A percentile compares a stretch with the other conserved stretches of the same genome.
Conservation (phyloP, 2,888 invertebrate genomes). For the Nomada fucata region DNA sequence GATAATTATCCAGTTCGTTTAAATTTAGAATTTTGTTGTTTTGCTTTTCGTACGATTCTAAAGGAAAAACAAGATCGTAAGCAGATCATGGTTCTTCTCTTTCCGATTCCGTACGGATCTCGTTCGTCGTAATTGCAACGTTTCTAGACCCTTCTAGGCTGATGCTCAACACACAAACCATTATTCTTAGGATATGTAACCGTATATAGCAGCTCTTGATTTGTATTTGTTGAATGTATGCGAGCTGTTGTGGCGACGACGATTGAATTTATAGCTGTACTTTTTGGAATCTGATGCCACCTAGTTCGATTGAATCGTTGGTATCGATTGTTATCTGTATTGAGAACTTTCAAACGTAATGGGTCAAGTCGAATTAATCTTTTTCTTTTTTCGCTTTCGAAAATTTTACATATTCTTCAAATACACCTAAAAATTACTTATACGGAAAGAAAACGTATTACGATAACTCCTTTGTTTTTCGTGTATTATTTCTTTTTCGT, state of each 20-base stretch:
- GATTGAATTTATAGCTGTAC: slow-evolving; percentile 37
- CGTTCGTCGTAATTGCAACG: slow-evolving; percentile 76
- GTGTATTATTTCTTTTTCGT: background rate
- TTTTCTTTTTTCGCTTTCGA: background rate
- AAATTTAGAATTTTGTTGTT: slow-evolving; percentile 23
- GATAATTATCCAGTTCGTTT: slow-evolving; percentile 29
- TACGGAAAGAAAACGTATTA: background rate
- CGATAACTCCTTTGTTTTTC: background rate
- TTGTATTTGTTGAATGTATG: slow-evolving; percentile 34
- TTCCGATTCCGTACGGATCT: slow-evolving; percentile 65
- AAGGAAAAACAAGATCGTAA: slow-evolving; percentile 54
- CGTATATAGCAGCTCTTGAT: slow-evolving; percentile 60
- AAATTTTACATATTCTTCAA: background rate
- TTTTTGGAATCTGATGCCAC: slow-evolving; percentile 35
- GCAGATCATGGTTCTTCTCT: slow-evolving; percentile 50
- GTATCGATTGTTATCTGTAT: background rate
- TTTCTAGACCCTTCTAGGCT: slow-evolving; percentile 73
- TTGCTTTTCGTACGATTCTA: slow-evolving; percentile 41
- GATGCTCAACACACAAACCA: slow-evolving; percentile 77
- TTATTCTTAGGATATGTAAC: slow-evolving; percentile 69
- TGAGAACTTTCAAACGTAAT: background rate
- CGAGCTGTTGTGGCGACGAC: slow-evolving; percentile 18
- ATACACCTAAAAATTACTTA: background rate
- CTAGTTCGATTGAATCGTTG: background rate
- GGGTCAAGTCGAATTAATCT: background rate